Evolutionary conservation across 2,888 invertebrate species (phyloP), one percentile per base, ranked within the genome.

Genomic region (Cerceris rybyensis): DNA sequence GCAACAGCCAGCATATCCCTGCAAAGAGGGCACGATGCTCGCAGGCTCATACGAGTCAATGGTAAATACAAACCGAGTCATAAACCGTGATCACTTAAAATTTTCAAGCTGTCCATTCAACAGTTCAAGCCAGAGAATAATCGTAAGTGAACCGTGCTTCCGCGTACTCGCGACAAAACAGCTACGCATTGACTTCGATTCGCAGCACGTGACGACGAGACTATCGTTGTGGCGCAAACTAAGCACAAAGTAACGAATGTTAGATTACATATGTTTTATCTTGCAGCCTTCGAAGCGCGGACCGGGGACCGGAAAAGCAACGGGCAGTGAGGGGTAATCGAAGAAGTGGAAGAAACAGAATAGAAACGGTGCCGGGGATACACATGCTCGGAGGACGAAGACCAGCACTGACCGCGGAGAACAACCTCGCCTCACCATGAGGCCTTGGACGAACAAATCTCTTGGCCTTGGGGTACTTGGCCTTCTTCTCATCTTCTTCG

Each of bases 401-500:
- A 70, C 57, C 65, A 54, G 60, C 28, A 4, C 28, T 61, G 64
- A 57, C 58, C 17, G 59, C 57, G 52, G 54, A 72, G 52, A 79
- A 64, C 54, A 78, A 64, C 55, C 55, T 50, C 59, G 50, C 69
- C 64, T 61, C 85, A 79, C 70, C 75, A 92, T 92, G 92, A 91
- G 86, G 80, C 89, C 91, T 83, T 91, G 90, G 88, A 85, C 86
- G 39, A 89, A 78, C 69, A 89, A 88, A 76, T 86, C 86, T 59
- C 63, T 88, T 57, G 72, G 84, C 70, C 69, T 91, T 55, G 90
- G 87, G 14, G 78, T 89, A 61, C 43, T 87, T 28, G 91, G 92
- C 11, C 61, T 88, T 8, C 50, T 87, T 7, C 80, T 91, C 7
- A 67, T 89, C 6, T 14, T 87, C 61, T 14, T 86, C 39, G 92